Evolutionary conservation across 37 sponge, comb jelly and placozoan species (phyloP), one percentile per base, ranked within the genome.

Genomic region (Tethya wilhelma): DNA sequence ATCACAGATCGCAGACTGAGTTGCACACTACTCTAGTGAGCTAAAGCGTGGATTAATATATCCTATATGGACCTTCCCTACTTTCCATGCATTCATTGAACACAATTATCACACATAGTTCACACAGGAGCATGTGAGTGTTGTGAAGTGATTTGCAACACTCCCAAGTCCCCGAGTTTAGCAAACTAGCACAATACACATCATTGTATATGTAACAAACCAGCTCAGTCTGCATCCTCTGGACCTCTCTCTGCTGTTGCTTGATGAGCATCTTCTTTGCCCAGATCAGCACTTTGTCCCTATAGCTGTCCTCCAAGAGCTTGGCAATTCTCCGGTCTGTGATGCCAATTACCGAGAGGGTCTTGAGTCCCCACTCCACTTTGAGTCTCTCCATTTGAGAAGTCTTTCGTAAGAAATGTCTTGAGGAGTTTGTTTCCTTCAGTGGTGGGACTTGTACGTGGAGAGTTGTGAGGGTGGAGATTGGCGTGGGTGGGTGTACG

Each of bases 381-480:
- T 80, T 80, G 25, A 87, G 41, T 20, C 31, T 43, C 49, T 87
- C 88, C 43, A 87, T 23, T 42, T 80, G 88, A 0, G 69, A 79
- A 26, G 69, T 58, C 53, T n/a, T n/a, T n/a, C n/a, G n/a, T n/a
- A n/a, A n/a, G n/a, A n/a, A n/a, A n/a, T n/a, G n/a, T n/a, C n/a
- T n/a, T n/a, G n/a, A n/a, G n/a, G n/a, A n/a, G n/a, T n/a, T n/a
- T n/a, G n/a, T n/a, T n/a, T n/a, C n/a, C n/a, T n/a, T n/a, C n/a
- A n/a, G n/a, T n/a, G n/a, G n/a, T n/a, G n/a, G n/a, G n/a, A n/a
- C n/a, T n/a, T n/a, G n/a, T n/a, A n/a, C n/a, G n/a, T n/a, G n/a
- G n/a, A n/a, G n/a, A n/a, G n/a, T n/a, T n/a, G n/a, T n/a, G n/a
- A n/a, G n/a, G n/a, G n/a, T n/a, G n/a, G n/a, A n/a, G n/a, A n/a